Base-by-base conservation (phyloP, 2,797 vertebrate species). In the Chaetodon trifasciatus region DNA sequence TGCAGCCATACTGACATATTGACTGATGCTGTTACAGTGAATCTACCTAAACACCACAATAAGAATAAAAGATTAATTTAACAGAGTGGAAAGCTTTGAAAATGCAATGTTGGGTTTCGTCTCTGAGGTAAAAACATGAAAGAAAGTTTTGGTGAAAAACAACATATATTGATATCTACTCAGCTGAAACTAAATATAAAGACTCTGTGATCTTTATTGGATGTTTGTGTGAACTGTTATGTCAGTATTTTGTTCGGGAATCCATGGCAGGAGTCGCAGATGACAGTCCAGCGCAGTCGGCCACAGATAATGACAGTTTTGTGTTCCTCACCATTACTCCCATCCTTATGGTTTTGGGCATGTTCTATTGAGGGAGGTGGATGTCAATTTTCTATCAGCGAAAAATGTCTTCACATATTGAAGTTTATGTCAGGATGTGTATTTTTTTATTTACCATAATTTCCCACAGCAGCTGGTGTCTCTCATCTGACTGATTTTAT, bases 341-440 rank as follows among this genome's bases (percentile, higher is more conserved):
- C 37, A 55, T 37, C 39, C 39, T 13, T 12, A 7, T 56, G 56
- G 52, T 67, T 85, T 68, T 53, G 13, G 6, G 69, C 50, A 7
- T 44, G 15, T 66, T 79, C 64, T 57, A 60, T 57, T 39, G 52
- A 81, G 39, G 49, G 8, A 78, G 68, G 49, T 65, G 46, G 42
- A 61, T 74, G 78, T 86, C 65, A 79, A 78, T 87, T 73, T 79
- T 61, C 24, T 67, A 64, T 76, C 37, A 62, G 81, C 52, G 70
- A 61, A 61, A 68, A 83, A 81, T 65, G 6, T 19, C 57, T 68
- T 65, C 24, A 39, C 35, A 52, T 74, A 75, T 65, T 77, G 78
- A 85, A 52, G n/a, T n/a, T 74, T 60, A 8, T 71, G 64, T 74
- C 74, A 78, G 19, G 40, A 46, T 65, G 71, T 67, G 74, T 49